Percentiles rank a stretch among this genome's conserved stretches.
phyloP scores from a whole-genome alignment of 2,113 vertebrate species.

The Xenus cinereus region DNA sequence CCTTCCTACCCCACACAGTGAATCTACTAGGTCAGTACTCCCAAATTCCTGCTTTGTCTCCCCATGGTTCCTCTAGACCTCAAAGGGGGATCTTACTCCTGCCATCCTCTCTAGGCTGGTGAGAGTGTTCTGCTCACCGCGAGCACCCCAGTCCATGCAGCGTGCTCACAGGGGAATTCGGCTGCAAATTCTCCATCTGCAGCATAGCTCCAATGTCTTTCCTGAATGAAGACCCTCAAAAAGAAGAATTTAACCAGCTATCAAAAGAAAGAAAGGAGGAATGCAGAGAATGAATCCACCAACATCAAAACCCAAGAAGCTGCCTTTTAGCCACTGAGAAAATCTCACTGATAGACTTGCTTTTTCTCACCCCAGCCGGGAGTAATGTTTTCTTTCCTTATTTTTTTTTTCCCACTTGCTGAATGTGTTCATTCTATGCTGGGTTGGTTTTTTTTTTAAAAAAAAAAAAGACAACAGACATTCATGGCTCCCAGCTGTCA shows the following conservation, averaged over 20 bases:
- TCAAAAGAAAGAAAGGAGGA: neutral
- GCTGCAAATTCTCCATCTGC: neutral
- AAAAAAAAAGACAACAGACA: slow-evolving; percentile 28
- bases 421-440: slow-evolving; percentile 11
- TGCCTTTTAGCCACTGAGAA: slow-evolving; percentile 57
- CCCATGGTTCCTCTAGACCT: neutral
- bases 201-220: neutral
- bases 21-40: neutral
- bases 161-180: neutral
- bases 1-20: neutral
- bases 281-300: slow-evolving; percentile 21
- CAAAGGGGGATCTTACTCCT: neutral
- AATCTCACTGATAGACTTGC: slow-evolving; percentile 46
- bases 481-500: slow-evolving; percentile 57
- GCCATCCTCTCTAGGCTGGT: neutral
- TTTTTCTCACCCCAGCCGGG: slow-evolving; percentile 62
- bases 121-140: neutral
- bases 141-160: neutral
- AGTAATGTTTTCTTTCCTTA: slow-evolving; percentile 26
- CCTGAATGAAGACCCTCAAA: neutral
- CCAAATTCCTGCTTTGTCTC: neutral
- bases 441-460: neutral
- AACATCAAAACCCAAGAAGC: slow-evolving; percentile 50
- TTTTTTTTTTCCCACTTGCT: slow-evolving; percentile 1
- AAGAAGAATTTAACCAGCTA: neutral